Evolutionary conservation across 1,140 invertebrate genomes (phyloP).

Genomic region (Armadillidium nasatum): DNA sequence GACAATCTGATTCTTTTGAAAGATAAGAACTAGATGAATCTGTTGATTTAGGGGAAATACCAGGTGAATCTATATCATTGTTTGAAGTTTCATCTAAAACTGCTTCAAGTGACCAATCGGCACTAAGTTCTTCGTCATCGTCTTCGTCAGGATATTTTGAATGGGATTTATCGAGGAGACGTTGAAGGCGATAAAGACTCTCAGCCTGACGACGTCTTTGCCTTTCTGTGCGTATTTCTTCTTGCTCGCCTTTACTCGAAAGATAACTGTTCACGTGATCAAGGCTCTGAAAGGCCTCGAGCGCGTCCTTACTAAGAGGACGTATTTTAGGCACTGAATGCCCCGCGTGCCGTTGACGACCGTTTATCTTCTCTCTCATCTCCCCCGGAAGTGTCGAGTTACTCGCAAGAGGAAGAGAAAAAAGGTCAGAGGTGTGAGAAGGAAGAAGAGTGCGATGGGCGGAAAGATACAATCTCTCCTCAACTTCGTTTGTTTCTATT

Average conservation of each 20-base stretch:
- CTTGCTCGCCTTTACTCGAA: constrained; percentile 14
- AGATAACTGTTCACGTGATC: constrained; percentile 21
- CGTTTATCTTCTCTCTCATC: constrained; percentile 27
- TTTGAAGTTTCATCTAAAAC: constrained; percentile 35
- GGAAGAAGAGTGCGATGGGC: constrained; percentile 4
- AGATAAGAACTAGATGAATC: not conserved
- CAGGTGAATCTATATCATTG: constrained; percentile 9
- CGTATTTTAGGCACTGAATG: constrained; percentile 37
- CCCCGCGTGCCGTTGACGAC: constrained; percentile 25
- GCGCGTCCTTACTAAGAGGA: constrained; percentile 28
- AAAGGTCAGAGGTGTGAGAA: constrained; percentile 25
- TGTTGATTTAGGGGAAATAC: constrained; percentile 17
- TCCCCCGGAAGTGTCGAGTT: constrained; percentile 44
- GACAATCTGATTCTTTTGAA: constrained; percentile 18
- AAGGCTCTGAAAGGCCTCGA: not conserved
- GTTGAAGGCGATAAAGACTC: constrained; percentile 37
- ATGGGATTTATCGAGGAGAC: constrained; percentile 34
- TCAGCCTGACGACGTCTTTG: constrained; percentile 35
- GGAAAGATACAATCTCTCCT: constrained; percentile 22
- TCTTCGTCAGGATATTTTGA: not conserved
- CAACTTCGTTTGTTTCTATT: constrained; percentile 22
- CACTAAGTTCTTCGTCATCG: constrained; percentile 34
- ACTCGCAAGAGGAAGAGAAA: constrained; percentile 26
- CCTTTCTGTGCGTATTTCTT: constrained; percentile 18
- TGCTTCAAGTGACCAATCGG: constrained; percentile 43